Base-by-base conservation (phyloP, 2,888 invertebrate species). In the Pasiphila rectangulata region DNA sequence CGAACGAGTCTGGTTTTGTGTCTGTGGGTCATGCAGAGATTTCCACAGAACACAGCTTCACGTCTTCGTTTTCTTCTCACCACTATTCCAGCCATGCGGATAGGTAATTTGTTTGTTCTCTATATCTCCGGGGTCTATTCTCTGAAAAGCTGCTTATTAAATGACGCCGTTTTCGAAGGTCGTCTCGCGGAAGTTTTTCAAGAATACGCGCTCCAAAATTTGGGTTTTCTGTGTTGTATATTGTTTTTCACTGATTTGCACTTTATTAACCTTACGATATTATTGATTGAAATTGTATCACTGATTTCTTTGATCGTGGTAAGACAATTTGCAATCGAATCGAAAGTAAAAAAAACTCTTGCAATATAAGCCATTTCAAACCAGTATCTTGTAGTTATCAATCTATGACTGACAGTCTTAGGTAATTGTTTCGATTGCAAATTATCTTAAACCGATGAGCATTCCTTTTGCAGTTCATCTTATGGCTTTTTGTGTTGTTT, bases 1-100 rank as follows among this genome's bases (percentile, higher is more conserved):
- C 89, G 58, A 89, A 89, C 61, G 89, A 89, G 72, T 89, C 89
- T 37, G 89, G 89, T 45, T 89, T 89, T 71, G 88, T 86, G 55
- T 89, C 89, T 15, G 88, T 89, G 68, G 88, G 88, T 35, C 87
- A 88, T 61, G 72, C 84, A 34, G 87, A 87, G 71, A 75, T 82
- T 57, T 79, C 83, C 13, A 79, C 83, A 38, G 87, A 88, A 58
- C 86, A 86, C 61, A 83, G 79, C 65, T 87, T 84, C 63, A 82
- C 83, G 6, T 83, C 86, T 15, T 79, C 85, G 35, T 83, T 83
- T 63, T 82, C 84, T 24, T 79, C 83, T 54, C 86, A 87, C 52
- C 87, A 83, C 63, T 87, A 84, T 73, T 79, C 84, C 55, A 85
- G 79, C 68, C 85, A 86, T 69, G 70, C 81, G 17, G 87, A 87